Conservation (phyloP, 2,797 vertebrate species). For the Acestrorhynchus altus region DNA sequence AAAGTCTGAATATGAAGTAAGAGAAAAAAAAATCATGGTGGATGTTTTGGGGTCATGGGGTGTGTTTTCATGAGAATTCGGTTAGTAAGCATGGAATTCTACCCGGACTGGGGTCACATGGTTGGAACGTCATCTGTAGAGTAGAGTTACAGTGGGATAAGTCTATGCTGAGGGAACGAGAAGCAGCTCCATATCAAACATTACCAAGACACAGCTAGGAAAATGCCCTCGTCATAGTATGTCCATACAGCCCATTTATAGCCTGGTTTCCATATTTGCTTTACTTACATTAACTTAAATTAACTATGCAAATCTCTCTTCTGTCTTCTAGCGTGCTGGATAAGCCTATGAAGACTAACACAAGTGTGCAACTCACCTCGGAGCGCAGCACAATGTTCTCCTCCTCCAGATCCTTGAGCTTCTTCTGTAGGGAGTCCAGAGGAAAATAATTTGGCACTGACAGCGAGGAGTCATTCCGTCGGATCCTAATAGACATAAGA, state of each 20-base stretch:
- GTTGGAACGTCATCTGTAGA: neutral
- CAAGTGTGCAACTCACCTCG: constrained; percentile 77
- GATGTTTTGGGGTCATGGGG: too few species aligned
- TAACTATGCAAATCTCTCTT: neutral
- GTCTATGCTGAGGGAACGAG: neutral
- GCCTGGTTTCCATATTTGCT: neutral
- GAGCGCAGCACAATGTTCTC: constrained; percentile 94
- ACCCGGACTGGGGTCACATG: constrained; percentile 21
- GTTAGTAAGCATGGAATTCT: constrained; percentile 25
- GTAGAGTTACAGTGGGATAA: constrained; percentile 25
- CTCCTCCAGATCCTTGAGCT: constrained; percentile 96
- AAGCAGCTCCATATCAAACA: neutral
- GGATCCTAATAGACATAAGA: constrained; percentile 76
- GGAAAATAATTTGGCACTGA: constrained; percentile 89
- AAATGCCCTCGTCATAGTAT: neutral
- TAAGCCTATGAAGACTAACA: neutral
- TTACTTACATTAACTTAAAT: neutral
- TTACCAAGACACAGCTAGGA: neutral
- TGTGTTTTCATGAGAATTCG: neutral
- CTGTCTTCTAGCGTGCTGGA: neutral
- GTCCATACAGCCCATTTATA: neutral
- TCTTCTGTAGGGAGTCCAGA: constrained; percentile 95
- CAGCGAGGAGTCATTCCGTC: constrained; percentile 85
- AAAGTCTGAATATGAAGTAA: too few species aligned
- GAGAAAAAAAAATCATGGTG: too few species aligned